A percentile compares a stretch with the other conserved stretches of the same genome.
phyloP scores from a whole-genome alignment of 2,888 invertebrate species.

The Lasioglossum villosulum region DNA sequence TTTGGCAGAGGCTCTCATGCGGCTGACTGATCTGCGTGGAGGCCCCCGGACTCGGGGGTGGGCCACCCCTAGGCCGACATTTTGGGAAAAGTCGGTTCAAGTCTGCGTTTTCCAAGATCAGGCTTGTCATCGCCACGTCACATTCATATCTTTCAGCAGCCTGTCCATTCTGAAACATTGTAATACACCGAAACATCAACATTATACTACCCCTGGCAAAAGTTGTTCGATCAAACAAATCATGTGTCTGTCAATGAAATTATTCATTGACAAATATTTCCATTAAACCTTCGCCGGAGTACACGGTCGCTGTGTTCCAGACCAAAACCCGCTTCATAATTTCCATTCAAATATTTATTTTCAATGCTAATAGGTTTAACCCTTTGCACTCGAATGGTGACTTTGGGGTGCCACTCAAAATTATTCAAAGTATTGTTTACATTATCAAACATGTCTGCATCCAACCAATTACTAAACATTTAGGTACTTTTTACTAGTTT shows the following conservation, averaged over 20 bases:
- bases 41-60: conserved; percentile 81
- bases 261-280: not conserved
- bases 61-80: conserved; percentile 84
- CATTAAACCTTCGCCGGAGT: not conserved
- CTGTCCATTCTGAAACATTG: conserved; percentile 77
- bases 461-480: no score
- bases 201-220: not conserved
- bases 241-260: not conserved
- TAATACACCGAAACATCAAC: conserved; percentile 15
- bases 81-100: conserved; percentile 84
- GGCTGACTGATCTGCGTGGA: conserved; percentile 78
- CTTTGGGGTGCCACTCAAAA: no score
- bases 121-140: conserved; percentile 84
- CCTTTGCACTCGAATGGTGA: no score
- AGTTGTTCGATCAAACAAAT: not conserved
- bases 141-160: conserved; percentile 77
- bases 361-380: not conserved
- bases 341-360: not conserved
- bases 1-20: conserved; percentile 80
- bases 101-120: conserved; percentile 84
- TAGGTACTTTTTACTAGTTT: no score
- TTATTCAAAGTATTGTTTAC: no score
- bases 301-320: not conserved
- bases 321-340: not conserved
- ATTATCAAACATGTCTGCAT: no score